phyloP scores from a whole-genome alignment of 2,797 vertebrate genomes.

The Sebastes hopkinsi region DNA sequence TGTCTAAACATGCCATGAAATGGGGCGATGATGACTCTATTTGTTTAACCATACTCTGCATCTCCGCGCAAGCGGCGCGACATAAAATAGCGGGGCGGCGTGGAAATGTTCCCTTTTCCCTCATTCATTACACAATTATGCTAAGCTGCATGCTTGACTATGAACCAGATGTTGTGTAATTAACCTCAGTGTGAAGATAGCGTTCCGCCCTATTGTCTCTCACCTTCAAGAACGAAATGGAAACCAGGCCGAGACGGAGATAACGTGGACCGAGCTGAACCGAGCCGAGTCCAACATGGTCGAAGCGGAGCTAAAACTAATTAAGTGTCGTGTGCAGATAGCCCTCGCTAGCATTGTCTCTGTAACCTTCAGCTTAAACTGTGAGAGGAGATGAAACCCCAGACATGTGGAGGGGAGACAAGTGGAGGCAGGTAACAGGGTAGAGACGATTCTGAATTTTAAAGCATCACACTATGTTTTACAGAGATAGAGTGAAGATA shows the following conservation, averaged over 20 bases:
- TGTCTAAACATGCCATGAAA: conserved; percentile 64
- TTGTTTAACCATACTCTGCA: conserved; percentile 35
- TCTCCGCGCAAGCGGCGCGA: conserved; percentile 23
- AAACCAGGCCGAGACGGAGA: conserved; percentile 48
- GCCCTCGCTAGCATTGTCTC: neutral
- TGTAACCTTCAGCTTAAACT: conserved; percentile 26
- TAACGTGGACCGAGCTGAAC: conserved; percentile 24
- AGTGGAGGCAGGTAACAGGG: neutral
- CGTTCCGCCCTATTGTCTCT: conserved; percentile 66
- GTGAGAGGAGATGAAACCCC: neutral
- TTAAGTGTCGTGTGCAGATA: conserved; percentile 19
- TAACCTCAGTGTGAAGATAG: conserved; percentile 70
- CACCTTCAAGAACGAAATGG: conserved; percentile 65
- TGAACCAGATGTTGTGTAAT: conserved; percentile 73
- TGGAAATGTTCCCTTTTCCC: conserved; percentile 43
- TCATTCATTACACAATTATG: conserved; percentile 72
- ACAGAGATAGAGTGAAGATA: neutral
- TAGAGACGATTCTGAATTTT: neutral
- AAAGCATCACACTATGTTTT: neutral
- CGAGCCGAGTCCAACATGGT: conserved; percentile 8
- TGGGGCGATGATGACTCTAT: conserved; percentile 61
- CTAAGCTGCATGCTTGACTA: conserved; percentile 61
- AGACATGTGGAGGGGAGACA: neutral
- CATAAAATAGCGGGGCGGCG: conserved; percentile 30
- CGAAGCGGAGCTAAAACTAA: conserved; percentile 25